These are phyloP conservation scores for Kobus ellipsiprymnus DNA, from an alignment of 2,113 vertebrate species.

Conservation along the genomic window DNA sequence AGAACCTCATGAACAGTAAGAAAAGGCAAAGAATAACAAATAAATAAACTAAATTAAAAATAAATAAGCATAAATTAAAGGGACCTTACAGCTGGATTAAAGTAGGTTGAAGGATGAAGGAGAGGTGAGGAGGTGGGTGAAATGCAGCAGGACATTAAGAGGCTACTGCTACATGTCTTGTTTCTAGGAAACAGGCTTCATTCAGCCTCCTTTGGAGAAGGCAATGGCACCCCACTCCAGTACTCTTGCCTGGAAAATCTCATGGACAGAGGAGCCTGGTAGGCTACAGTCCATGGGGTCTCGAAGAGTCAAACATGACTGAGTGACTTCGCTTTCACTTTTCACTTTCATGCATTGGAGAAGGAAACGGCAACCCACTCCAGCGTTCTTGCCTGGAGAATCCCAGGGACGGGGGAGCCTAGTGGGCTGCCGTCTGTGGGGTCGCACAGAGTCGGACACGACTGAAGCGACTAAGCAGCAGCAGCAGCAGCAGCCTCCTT, in stretches of 20 bases:
- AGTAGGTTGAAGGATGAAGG: background rate
- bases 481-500: background rate
- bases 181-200: background rate
- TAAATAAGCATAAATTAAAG: background rate
- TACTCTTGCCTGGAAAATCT: background rate
- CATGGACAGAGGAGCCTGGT: background rate
- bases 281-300: no score
- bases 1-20: background rate
- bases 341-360: background rate
- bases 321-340: background rate
- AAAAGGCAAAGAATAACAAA: background rate
- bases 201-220: background rate
- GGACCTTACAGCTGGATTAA: background rate
- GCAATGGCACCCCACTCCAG: background rate
- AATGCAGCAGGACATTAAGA: background rate
- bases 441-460: accelerated
- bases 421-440: accelerated
- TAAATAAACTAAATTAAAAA: background rate
- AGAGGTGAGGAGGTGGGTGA: background rate
- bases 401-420: background rate
- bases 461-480: background rate
- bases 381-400: background rate
- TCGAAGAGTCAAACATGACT: accelerated
- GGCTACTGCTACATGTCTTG: background rate
- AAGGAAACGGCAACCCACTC: background rate